phyloP scores from a whole-genome alignment of 2,888 invertebrate species.

The Acronicta alni region DNA sequence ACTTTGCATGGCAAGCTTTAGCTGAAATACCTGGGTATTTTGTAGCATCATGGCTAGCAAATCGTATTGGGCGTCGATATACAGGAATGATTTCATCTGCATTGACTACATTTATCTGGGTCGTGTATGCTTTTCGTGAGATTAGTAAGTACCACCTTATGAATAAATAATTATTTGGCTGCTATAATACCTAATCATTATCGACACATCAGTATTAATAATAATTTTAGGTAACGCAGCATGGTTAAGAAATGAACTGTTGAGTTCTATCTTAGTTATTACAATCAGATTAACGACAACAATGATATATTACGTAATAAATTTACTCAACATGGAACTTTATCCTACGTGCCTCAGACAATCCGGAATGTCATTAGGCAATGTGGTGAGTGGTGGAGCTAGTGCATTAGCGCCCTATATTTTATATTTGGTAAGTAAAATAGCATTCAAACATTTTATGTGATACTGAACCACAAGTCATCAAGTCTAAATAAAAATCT shows the following conservation, averaged over 20 bases:
- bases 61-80: constrained; percentile 71
- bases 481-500: neutral
- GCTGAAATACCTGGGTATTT: constrained; percentile 91
- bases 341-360: constrained; percentile 92
- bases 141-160: constrained; percentile 40
- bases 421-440: constrained; percentile 86
- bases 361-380: constrained; percentile 90
- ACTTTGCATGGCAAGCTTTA: constrained; percentile 90
- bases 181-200: no score
- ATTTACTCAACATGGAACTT: constrained; percentile 90
- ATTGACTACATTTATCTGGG: constrained; percentile 64
- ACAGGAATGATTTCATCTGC: constrained; percentile 63
- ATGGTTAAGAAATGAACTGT: constrained; percentile 64
- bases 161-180: no score
- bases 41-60: constrained; percentile 85
- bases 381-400: constrained; percentile 87
- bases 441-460: neutral
- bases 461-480: neutral
- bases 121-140: constrained; percentile 58
- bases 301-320: constrained; percentile 88
- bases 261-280: constrained; percentile 77
- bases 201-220: neutral
- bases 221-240: constrained; percentile 45
- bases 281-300: constrained; percentile 87
- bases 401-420: constrained; percentile 90